phyloP scores from a whole-genome alignment of 2,888 invertebrate species.

The Drosophila prolongata region DNA sequence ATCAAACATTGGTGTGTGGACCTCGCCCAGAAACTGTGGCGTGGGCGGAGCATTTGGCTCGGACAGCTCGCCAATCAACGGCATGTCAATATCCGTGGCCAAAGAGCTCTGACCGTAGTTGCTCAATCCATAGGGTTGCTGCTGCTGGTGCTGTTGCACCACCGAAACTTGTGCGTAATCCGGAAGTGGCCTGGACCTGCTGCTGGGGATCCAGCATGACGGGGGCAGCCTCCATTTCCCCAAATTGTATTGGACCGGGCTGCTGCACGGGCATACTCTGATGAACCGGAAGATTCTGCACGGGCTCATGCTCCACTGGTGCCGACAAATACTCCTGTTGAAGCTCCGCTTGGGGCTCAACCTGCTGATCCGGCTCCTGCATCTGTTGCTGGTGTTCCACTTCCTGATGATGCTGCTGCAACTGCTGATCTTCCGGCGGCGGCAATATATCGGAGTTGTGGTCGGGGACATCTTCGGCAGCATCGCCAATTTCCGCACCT shows the following conservation, averaged over 20 bases:
- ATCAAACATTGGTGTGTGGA: conserved; percentile 83
- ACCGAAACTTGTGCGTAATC: conserved; percentile 65
- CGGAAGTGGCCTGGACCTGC: conserved; percentile 54
- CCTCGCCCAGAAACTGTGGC: conserved; percentile 81
- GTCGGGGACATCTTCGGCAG: conserved; percentile 48
- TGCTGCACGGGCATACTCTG: conserved; percentile 45
- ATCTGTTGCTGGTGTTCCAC: conserved; percentile 8
- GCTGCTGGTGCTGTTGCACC: conserved; percentile 70
- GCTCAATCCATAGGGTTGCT: conserved; percentile 65
- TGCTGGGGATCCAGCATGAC: conserved; percentile 64
- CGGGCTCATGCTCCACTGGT: conserved; percentile 41
- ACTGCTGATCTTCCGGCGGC: conserved; percentile 30
- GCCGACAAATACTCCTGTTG: conserved; percentile 46
- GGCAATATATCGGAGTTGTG: conserved; percentile 42
- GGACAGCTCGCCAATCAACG: conserved; percentile 78
- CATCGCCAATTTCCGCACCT: conserved; percentile 65
- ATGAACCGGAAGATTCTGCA: conserved; percentile 42
- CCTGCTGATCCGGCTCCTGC: conserved; percentile 25
- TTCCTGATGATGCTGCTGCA: conserved; percentile 24
- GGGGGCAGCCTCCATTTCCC: conserved; percentile 81
- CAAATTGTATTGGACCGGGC: conserved; percentile 79
- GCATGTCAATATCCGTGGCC: conserved; percentile 81
- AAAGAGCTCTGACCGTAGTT: conserved; percentile 57
- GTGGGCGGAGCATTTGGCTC: conserved; percentile 82
- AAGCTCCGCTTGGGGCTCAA: conserved; percentile 41